A percentile compares a stretch with the other conserved stretches of the same genome.
Conservation (phyloP, 1,140 invertebrate species). For the Gonatopus flavifemur region DNA sequence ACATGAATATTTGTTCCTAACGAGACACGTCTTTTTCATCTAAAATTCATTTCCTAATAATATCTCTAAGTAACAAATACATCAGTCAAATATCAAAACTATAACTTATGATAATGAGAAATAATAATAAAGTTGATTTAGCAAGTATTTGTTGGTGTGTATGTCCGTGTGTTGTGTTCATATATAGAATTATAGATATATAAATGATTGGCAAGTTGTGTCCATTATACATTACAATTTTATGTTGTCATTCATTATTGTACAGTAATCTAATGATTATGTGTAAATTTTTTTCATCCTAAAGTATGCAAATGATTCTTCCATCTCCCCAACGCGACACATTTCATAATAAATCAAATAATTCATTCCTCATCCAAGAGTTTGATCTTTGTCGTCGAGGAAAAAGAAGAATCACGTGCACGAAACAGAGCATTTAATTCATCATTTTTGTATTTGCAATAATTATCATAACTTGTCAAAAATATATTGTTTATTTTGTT, state of each 20-base stretch:
- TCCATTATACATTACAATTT: constrained; percentile 38
- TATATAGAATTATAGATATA: constrained; percentile 43
- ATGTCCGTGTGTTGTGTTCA: too few species aligned
- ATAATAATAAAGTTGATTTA: constrained; percentile 33
- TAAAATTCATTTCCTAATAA: too few species aligned
- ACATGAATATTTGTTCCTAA: too few species aligned
- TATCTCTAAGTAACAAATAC: constrained; percentile 39
- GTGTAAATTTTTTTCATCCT: constrained; percentile 41
- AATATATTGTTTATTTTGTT: constrained; percentile 54
- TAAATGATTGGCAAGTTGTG: constrained; percentile 40
- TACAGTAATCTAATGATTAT: constrained; percentile 57
- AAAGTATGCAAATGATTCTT: constrained; percentile 37
- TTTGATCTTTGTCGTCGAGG: neutral
- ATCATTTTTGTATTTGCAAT: constrained; percentile 42
- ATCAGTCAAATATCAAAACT: constrained; percentile 33
- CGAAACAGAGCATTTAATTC: constrained; percentile 37
- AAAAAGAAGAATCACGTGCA: constrained; percentile 36
- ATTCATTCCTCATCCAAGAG: constrained; percentile 5
- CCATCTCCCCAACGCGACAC: constrained; percentile 18
- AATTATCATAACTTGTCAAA: constrained; percentile 53
- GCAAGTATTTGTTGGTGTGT: constrained; percentile 36
- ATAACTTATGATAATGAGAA: constrained; percentile 33
- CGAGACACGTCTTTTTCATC: constrained; percentile 2
- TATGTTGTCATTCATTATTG: constrained; percentile 47
- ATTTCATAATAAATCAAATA: constrained; percentile 19